Evolutionary conservation across 2,888 invertebrate genomes (phyloP), one percentile per base, ranked within the genome.

Genomic region (Nemotelus nigrinus): DNA sequence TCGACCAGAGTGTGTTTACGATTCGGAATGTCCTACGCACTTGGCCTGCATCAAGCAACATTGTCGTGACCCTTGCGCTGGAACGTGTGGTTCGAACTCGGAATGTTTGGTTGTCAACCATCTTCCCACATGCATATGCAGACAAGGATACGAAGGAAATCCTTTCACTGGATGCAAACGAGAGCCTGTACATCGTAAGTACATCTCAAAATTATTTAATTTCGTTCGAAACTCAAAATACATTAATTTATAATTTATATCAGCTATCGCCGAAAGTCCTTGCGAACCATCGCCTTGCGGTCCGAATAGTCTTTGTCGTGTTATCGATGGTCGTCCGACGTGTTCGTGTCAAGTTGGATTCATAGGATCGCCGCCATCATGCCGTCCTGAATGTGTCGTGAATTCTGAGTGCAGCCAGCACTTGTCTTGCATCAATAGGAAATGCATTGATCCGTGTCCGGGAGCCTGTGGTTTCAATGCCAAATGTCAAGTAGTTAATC

Each of bases 31-130:
- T 85, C 90, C 93, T 4, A 92, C 91, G 81, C 90, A 92, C 83
- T 87, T 94, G 80, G 92, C 95, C 55, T 96, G 96, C 84, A 89
- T 95, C 65, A 93, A 94, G 78, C 94, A 94, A 83, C 94, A 95
- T 84, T 96, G 96, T 82, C 89, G 95, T 82, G 93, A 96, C 87
- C 96, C 96, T 4, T 96, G 96, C 83, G 92, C 91, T 79, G 95
- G 95, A 77, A 89, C 94, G 74, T 96, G 96, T 83, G 96, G 96
- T 3, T 85, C 91, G 0, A 94, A 95, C 83, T 94, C 96, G 6
- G 92, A 94, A 85, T 96, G 96, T 84, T 89, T 90, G 50, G 95
- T 95, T 0, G 91, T 92, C 2, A 94, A 94, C 84, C 96, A 96
- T 83, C 89, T 95, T 78, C 95, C 96, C 39, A 91, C 92, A 5